Evolutionary conservation across 2,797 vertebrate species (phyloP), one percentile per base, ranked within the genome.

Genomic region (Muraenolepis orangiensis): DNA sequence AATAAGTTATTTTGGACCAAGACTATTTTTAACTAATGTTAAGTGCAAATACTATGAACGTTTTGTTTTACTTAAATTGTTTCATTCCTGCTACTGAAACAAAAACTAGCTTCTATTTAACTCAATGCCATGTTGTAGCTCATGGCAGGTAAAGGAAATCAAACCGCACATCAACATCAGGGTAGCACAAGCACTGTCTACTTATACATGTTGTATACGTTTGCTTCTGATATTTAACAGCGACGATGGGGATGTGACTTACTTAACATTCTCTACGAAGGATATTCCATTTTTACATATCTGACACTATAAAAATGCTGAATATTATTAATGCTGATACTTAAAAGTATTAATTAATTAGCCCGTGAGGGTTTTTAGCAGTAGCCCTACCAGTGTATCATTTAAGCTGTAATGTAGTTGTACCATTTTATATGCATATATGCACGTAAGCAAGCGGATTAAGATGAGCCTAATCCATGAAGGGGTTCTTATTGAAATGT

Each of bases 61-160:
- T 51, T 20, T 61, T 61, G 23, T 90, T 93, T 91, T 90, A 70
- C 91, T 61, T 23, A 61, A 61, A 89, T 80, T 74, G 82, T 83
- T 82, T 86, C 76, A 87, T 91, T 88, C 82, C 87, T 88, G 86
- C 82, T 85, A 82, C 80, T 71, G 28, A 79, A 79, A 74, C 73
- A 80, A 84, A 71, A 76, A 76, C 76, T 68, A 71, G 72, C 14
- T 74, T 87, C 83, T 90, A 82, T 80, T 79, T 85, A 87, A 88
- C 81, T 82, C 78, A 84, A 82, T 87, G 34, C 76, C 69, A 84
- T 76, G 77, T 84, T 67, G 71, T 75, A 72, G 8, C 42, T 76
- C 51, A 72, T 70, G 76, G 73, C 69, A 80, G 72, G 70, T 76
- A 71, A 71, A 68, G 72, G 75, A 72, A 82, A 77, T 78, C 36